Evolutionary conservation across 2,797 vertebrate genomes (phyloP).

Genomic region (Nothura maculosa): DNA sequence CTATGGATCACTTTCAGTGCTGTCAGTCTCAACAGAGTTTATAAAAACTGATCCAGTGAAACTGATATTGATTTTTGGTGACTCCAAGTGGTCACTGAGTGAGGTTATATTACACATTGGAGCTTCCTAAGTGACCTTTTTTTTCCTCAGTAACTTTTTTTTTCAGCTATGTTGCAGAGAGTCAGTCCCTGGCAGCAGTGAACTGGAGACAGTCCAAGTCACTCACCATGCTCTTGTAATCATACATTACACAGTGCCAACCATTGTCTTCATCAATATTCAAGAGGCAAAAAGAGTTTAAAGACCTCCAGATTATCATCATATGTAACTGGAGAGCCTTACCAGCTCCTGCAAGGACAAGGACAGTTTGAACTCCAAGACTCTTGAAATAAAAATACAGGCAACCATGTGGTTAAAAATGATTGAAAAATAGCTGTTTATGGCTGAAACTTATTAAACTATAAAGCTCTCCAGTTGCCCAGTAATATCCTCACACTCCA

Average conservation of each 20-base stretch:
- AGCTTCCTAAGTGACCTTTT: neutral
- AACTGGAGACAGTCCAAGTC: neutral
- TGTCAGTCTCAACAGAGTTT: neutral
- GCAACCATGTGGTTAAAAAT: neutral
- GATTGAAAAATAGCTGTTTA: neutral
- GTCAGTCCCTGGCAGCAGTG: neutral
- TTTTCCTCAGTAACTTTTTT: neutral
- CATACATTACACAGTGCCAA: neutral
- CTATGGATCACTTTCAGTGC: neutral
- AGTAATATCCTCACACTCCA: neutral
- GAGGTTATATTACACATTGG: neutral
- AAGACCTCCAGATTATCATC: neutral
- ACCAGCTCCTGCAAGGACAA: neutral
- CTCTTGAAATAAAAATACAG: neutral
- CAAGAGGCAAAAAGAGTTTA: neutral
- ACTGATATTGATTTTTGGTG: accelerated
- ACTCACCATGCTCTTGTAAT: neutral
- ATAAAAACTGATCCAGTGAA: neutral
- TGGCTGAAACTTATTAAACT: neutral
- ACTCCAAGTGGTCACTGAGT: neutral
- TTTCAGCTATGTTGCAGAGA: neutral
- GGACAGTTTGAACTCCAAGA: neutral
- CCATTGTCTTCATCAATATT: neutral
- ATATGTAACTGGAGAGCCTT: neutral
- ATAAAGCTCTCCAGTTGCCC: neutral